Conservation (phyloP, 2,113 vertebrate species). For the Murina feae region DNA sequence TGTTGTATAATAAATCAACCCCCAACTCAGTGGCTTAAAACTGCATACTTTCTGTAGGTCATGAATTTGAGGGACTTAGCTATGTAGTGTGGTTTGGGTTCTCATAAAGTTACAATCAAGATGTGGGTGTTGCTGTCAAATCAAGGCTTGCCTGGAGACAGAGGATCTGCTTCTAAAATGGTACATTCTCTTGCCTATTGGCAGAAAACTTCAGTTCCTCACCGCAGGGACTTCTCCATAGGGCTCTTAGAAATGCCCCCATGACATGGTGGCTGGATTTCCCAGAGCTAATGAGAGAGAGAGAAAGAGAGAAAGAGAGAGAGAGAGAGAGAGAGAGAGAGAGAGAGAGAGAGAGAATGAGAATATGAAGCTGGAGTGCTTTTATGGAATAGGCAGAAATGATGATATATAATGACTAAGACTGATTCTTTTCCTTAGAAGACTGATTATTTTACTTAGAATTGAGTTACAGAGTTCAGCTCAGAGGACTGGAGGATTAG, state of each 20-base stretch:
- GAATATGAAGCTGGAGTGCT: not conserved
- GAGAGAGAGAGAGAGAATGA: not conserved
- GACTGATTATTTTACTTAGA: not conserved
- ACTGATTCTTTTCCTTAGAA: not conserved
- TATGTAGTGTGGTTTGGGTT: not conserved
- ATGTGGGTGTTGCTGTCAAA: not conserved
- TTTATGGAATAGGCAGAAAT: not conserved
- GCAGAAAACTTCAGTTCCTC: not conserved
- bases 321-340: too few species aligned
- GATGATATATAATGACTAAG: too few species aligned
- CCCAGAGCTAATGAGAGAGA: not conserved
- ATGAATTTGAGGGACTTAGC: not conserved
- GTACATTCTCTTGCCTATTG: not conserved
- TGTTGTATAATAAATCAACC: not conserved
- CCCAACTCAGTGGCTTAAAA: not conserved
- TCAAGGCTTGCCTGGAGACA: not conserved
- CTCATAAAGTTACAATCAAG: not conserved
- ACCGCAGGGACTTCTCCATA: not conserved
- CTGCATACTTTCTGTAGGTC: not conserved
- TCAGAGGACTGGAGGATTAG: not conserved
- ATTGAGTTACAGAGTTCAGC: not conserved
- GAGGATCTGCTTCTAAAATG: not conserved
- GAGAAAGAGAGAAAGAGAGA: not conserved
- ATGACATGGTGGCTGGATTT: not conserved
- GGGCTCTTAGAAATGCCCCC: not conserved